Base-by-base conservation (phyloP, 23 tunicate species). In the Ascidia mentula region DNA sequence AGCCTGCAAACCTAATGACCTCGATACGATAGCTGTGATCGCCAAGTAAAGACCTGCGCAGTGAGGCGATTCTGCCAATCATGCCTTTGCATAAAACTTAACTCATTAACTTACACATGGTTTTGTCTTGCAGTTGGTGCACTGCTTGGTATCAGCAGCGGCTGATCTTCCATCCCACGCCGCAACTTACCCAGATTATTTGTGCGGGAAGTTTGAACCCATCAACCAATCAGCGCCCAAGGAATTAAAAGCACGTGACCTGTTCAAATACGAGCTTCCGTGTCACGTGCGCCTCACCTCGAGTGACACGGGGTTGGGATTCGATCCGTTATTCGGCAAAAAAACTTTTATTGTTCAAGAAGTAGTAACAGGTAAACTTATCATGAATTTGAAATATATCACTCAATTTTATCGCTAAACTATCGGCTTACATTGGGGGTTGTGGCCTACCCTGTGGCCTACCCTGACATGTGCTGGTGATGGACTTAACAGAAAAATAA, bases 171-270 rank as follows among this genome's bases (percentile, higher is more conserved):
- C 59, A 22, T 72, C 34, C 30, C 79, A 45, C 33, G 45, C 45
- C 28, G 86, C 34, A 34, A 82, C 79, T 0, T 82, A 45, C 73
- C 86, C 86, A 34, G 40, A 40, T 5, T 40, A 82, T 53, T 38
- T 82, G 72, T 42, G 69, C 24, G 86, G 86, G 38, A 73, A 69
- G 72, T 82, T 82, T 45, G 79, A 82, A 40, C 72, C 40, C 37
- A 38, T 82, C 53, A 72, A 72, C 37, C 76, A 73, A 24, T 24
- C 72, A 22, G 72, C 79, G 33, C 18, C 34, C 6, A 59, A 31
- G 33, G 73, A 46, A 34, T 22, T 82, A 28, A 13, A 45, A n/a
- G 59, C 86, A 18, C 86, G 46, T n/a, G 79, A 73, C 36, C 36
- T 82, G 73, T 82, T 82, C 31, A 74, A 40, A 12, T 36, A 73